Evolutionary conservation across 2,888 invertebrate species (phyloP), one percentile per base, ranked within the genome.

Genomic region (Iphiclides podalirius): DNA sequence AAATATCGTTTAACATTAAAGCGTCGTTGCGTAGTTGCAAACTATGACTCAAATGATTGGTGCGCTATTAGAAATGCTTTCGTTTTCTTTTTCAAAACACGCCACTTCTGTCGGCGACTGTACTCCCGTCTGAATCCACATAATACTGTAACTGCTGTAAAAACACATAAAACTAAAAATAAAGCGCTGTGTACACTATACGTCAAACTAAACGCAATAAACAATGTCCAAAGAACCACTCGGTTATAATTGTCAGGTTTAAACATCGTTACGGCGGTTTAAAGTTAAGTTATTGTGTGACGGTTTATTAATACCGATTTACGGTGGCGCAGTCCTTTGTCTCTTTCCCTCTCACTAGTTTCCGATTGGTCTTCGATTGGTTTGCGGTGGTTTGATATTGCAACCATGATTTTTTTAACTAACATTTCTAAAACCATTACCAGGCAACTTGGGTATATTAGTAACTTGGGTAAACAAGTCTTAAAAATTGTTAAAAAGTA

Each of bases 161-260:
- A 79, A 79, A 79, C 77, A 79, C 73, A 79, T 79, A 72, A 79
- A 78, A 64, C 61, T 59, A 60, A 72, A 79, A 79, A 79, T 79
- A 77, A 70, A 67, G 63, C 70, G 64, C 62, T 46, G 62, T 67
- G 60, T 63, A 65, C 58, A 63, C 67, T 65, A 69, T 71, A 70
- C 66, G 72, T 73, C 74, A 72, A 70, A 68, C 61, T 64, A 64
- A 73, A 68, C 57, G 69, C 58, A 63, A 78, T 82, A 81, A 82
- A 81, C 75, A 75, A 74, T 63, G 63, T 60, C 67, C 70, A 72
- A 73, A 73, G 67, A 73, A 70, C 63, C 73, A 66, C 68, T 63
- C 61, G 68, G 64, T 63, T 71, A 75, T 80, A 76, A 79, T 76
- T 78, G 78, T 77, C 76, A 67, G 73, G 65, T 72, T 76, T 72